Base-by-base conservation (phyloP, 2,113 vertebrate genomes). In the Limanda limanda region DNA sequence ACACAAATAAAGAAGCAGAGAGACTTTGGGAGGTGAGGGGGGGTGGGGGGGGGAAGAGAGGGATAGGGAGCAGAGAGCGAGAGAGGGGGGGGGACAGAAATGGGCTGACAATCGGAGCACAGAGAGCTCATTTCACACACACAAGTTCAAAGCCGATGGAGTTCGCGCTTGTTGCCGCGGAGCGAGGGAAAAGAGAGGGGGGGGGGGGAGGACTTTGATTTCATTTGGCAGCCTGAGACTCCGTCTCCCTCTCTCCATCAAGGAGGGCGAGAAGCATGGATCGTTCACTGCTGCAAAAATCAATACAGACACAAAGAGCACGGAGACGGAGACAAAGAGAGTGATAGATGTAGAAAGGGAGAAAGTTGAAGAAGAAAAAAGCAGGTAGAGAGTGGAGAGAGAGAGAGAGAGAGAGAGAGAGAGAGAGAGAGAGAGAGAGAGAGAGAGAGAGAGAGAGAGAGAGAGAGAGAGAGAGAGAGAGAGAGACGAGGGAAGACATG, bases 111-210 rank as follows among this genome's bases (percentile, higher is more conserved):
- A 91, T 89, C 86, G 89, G 85, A 85, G 86, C 91, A 89, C 86
- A 89, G 77, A 89, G 68, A 91, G 88, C 86, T 92, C 82, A 89
- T 91, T 86, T 85, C 89, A 90, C 88, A 90, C 87, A 90, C 87
- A 93, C 77, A 56, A 91, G 89, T 91, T 93, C 92, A 93, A 93
- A 94, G 91, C 81, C 65, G 66, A 85, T 86, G 79, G 81, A 87
- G 86, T 90, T 91, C 8, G 84, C 42, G 81, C 81, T 88, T 87
- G 89, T 88, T 86, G 82, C 85, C 15, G 68, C 79, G 79, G 76
- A 81, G 78, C 54, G 23, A 82, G 59, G 78, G 79, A 81, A 75
- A 57, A 86, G 69, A 63, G 42, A 18, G 23, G 52, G 31, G 76
- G 57, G 42, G 57, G 61, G 75, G 83, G 79, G 78, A 79, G 79